phyloP scores from a whole-genome alignment of 2,113 vertebrate genomes.

The Lanius collurio region DNA sequence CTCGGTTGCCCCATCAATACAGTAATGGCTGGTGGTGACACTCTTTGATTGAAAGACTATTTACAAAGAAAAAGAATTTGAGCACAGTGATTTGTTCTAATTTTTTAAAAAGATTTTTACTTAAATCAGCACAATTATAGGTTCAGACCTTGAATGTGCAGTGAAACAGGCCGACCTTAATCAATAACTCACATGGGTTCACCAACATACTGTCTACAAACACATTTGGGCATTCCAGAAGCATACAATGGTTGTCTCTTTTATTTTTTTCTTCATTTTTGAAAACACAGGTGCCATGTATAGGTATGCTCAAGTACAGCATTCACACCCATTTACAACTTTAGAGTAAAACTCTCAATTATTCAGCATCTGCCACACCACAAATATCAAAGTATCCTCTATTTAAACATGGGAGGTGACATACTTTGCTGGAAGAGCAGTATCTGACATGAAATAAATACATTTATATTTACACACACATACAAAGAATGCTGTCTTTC shows the following conservation, averaged over 20 bases:
- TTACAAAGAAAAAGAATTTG: neutral
- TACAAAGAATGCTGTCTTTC: neutral
- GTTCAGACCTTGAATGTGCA: neutral
- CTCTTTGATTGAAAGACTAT: neutral
- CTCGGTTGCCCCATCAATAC: neutral
- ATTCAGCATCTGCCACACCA: neutral
- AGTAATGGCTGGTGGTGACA: neutral
- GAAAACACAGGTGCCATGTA: neutral
- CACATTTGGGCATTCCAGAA: neutral
- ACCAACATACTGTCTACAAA: neutral
- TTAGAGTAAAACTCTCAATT: neutral
- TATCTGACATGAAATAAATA: neutral
- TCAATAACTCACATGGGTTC: neutral
- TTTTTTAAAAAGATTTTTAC: neutral
- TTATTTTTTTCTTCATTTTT: neutral
- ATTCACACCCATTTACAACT: neutral
- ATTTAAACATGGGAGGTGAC: neutral
- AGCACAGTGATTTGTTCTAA: neutral
- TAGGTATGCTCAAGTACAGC: neutral
- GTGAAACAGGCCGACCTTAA: neutral
- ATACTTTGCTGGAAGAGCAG: neutral
- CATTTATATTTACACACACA: neutral
- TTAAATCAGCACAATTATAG: neutral
- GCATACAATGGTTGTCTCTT: neutral
- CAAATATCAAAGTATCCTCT: neutral